Evolutionary conservation across 2,888 invertebrate genomes (phyloP), one percentile per base, ranked within the genome.

Genomic region (Meta bourneti): DNA sequence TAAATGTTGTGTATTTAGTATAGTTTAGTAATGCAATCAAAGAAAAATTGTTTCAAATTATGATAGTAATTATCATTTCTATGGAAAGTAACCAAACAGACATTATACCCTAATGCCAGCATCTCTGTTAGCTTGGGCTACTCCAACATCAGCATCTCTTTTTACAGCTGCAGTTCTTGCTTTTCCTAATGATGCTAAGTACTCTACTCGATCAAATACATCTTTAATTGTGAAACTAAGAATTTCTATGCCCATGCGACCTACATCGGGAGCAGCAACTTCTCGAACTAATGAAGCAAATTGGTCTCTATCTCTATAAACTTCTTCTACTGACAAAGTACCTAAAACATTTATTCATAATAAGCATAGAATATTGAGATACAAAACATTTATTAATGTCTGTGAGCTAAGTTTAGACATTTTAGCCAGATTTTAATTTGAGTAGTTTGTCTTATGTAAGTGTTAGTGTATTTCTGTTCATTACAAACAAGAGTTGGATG

Each of bases 181-280:
- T 96, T 98, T 98, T 94, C 98, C 98, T 95, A 98, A 95, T 93
- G 98, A 98, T 84, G 98, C 97, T 95, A 99, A 96, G 95, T 99
- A 99, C 95, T 99, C 98, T 90, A 99, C 99, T 95, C 98, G 97
- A 96, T 99, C 99, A 96, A 97, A 98, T 92, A 99, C 98, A 96
- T 99, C 99, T 96, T 99, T 99, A 96, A 99, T 99, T 94, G 98
- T 99, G 96, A 99, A 99, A 93, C 98, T 98, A 93, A 99, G 97
- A 95, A 99, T 99, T 96, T 99, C 99, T 95, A 99, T 99, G 94
- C 99, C 99, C 99, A 99, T 99, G 94, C 98, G 97, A 78, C 99
- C 99, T 93, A 99, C 98, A 96, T 99, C 99, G 94, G 99, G 99
- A 13, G 99, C 98, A 92, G 99, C 99, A 83, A 98, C 99, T 96